Conservation (phyloP, 2,888 invertebrate species). For the Eustalomyia histrio region DNA sequence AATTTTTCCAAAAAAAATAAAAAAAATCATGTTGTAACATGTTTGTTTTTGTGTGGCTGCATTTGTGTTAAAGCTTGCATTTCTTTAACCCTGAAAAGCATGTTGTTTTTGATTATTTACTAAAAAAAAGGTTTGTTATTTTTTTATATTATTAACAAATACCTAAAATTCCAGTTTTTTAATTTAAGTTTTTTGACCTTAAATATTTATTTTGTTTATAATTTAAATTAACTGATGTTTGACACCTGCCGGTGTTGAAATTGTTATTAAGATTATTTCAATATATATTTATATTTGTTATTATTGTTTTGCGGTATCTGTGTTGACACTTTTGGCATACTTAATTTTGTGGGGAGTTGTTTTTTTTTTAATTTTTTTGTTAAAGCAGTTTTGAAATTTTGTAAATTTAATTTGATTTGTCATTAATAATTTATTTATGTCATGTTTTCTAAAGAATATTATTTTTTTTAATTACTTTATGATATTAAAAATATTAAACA, state of each 20-base stretch:
- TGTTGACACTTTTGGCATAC: constrained; percentile 17
- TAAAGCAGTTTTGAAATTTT: neutral
- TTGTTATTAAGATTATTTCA: constrained; percentile 40
- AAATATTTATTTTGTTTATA: constrained; percentile 10
- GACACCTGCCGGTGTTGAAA: constrained; percentile 40
- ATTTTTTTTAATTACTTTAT: too few relatives aligned
- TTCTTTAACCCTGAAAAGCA: constrained; percentile 2
- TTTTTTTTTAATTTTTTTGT: constrained; percentile 5
- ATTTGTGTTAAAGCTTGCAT: constrained; percentile 2
- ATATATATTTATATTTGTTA: constrained; percentile 12
- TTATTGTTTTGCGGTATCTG: neutral
- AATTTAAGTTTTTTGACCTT: constrained; percentile 33
- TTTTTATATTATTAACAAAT: constrained; percentile 14
- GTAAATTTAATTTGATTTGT: constrained; percentile 5
- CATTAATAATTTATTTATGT: constrained; percentile 30
- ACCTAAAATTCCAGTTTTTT: neutral
- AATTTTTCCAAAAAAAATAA: constrained; percentile 39
- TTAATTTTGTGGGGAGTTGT: constrained; percentile 12
- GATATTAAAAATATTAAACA: neutral
- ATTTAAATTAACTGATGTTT: constrained; percentile 9
- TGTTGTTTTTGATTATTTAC: constrained; percentile 5
- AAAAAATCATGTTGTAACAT: neutral
- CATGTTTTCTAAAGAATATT: constrained; percentile 32
- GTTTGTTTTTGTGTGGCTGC: constrained; percentile 30
- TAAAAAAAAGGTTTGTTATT: constrained; percentile 15